Percentiles rank a stretch among this genome's conserved stretches.
Conservation (phyloP, 2,113 vertebrate species). For the Platysteira castanea region DNA sequence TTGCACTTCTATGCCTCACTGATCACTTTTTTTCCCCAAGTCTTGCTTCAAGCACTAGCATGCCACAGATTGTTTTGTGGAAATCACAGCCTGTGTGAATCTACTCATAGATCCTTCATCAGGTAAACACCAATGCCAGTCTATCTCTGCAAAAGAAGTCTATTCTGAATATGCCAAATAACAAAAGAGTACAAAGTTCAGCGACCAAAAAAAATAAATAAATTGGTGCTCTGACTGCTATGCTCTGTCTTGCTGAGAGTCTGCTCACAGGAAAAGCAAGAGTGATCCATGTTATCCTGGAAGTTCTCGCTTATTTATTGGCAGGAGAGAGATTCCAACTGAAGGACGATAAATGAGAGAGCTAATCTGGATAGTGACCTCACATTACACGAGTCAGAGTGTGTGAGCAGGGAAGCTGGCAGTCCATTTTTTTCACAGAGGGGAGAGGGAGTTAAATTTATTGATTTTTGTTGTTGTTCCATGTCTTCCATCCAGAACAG, state of each 20-base stretch:
- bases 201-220: not conserved
- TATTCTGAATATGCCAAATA: not conserved
- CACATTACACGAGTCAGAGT: not conserved
- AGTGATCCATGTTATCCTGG: not conserved
- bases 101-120: conserved; percentile 26
- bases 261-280: conserved; percentile 17
- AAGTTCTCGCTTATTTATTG: conserved; percentile 6
- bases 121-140: conserved; percentile 3
- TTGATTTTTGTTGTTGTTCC: conserved; percentile 35
- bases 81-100: conserved; percentile 55
- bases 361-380: not conserved
- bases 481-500: not conserved
- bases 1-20: conserved; percentile 37
- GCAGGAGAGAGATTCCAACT: conserved; percentile 29
- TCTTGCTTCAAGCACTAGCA: conserved; percentile 35
- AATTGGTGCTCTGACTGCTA: not conserved
- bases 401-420: not conserved
- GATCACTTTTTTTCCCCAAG: conserved; percentile 37
- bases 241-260: not conserved
- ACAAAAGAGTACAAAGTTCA: not conserved
- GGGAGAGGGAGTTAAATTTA: conserved; percentile 37
- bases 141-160: not conserved
- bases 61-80: conserved; percentile 48
- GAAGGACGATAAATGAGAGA: conserved; percentile 19
- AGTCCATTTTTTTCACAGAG: not conserved